Conservation (phyloP, 2,888 invertebrate genomes). For the Diplolepis rosae region DNA sequence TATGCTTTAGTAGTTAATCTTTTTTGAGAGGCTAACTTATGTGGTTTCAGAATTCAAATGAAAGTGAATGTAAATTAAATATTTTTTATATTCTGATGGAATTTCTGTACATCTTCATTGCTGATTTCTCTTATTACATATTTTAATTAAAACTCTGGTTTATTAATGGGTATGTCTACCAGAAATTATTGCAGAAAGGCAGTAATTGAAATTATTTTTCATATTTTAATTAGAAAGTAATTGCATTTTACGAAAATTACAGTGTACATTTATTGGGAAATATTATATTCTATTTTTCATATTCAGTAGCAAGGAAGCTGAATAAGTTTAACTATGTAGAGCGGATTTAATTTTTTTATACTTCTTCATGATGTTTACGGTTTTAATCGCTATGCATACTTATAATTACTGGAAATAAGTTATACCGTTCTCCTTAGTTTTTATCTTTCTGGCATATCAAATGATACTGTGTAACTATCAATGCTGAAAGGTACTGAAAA, state of each 20-base stretch:
- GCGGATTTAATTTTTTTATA: too few relatives aligned
- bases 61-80: background rate
- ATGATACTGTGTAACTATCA: too few relatives aligned
- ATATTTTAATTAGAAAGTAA: constrained; percentile 7
- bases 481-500: too few relatives aligned
- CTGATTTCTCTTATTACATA: background rate
- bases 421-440: too few relatives aligned
- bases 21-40: background rate
- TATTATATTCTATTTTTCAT: too few relatives aligned
- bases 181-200: constrained; percentile 15
- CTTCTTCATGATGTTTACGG: too few relatives aligned
- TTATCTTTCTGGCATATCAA: too few relatives aligned
- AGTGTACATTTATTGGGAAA: background rate
- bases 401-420: too few relatives aligned
- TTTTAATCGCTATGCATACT: too few relatives aligned
- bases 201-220: constrained; percentile 11
- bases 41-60: background rate
- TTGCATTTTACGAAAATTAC: background rate
- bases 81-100: background rate
- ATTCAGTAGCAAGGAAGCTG: too few relatives aligned
- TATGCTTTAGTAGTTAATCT: background rate
- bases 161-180: constrained; percentile 3
- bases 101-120: background rate
- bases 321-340: too few relatives aligned
- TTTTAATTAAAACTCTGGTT: constrained; percentile 18